Percentiles rank a stretch among this genome's conserved stretches.
Evolutionary conservation across 2,888 invertebrate genomes (phyloP).

Genomic region (Copidosoma aretas): DNA sequence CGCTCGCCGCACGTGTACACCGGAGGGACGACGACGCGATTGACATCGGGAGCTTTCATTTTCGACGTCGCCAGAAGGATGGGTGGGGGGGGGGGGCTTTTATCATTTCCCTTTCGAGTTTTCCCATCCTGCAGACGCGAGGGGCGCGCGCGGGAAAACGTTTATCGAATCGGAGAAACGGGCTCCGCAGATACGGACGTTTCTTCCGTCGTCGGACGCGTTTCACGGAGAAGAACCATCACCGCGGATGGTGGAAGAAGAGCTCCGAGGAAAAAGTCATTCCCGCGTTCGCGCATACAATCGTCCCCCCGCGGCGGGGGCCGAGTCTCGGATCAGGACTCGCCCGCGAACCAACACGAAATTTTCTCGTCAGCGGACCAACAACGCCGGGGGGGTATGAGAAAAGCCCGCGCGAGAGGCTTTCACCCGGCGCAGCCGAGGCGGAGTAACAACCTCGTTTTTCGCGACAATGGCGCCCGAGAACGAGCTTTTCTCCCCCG

Average conservation of each 20-base stretch:
- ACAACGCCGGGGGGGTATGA: slow-evolving; percentile 31
- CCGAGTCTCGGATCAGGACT: slow-evolving; percentile 23
- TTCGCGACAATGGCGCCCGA: slow-evolving; percentile 38
- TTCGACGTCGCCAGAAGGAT: too few relatives aligned
- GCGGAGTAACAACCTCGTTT: slow-evolving; percentile 41
- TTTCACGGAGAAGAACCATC: too few relatives aligned
- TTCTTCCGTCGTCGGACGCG: too few relatives aligned
- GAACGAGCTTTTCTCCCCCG: slow-evolving; percentile 20
- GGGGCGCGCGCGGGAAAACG: not conserved
- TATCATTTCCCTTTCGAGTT: not conserved
- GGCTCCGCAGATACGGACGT: too few relatives aligned
- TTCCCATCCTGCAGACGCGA: not conserved
- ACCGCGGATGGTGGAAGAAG: too few relatives aligned
- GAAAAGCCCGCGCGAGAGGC: not conserved
- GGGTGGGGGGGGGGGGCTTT: not conserved
- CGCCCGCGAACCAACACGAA: too few relatives aligned
- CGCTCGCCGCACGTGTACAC: not conserved
- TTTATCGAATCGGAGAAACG: not conserved
- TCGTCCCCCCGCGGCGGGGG: slow-evolving; percentile 6
- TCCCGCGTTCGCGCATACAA: not conserved
- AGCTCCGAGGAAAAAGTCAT: not conserved
- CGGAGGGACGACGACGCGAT: not conserved
- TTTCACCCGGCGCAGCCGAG: not conserved
- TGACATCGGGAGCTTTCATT: slow-evolving; percentile 35
- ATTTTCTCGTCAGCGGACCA: slow-evolving; percentile 35